Base-by-base conservation (phyloP, 37 sponge, comb jelly and placozoan genomes). In the Eunapius fragilis region DNA sequence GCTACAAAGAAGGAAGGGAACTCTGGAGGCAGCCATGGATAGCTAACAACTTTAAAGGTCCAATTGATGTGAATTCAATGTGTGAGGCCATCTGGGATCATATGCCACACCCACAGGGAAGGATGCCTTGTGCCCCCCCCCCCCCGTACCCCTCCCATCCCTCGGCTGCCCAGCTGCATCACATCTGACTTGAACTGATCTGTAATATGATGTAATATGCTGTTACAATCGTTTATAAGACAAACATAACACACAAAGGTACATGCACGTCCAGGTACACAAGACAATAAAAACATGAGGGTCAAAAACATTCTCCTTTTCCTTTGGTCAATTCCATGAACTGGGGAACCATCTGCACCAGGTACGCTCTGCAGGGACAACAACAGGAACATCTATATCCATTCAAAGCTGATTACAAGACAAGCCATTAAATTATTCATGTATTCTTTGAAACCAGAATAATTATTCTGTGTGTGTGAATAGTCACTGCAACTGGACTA, bases 261-360 rank as follows among this genome's bases (percentile, higher is more conserved):
- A 70, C 71, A 70, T 7, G 7, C 7, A 70, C 71, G 27, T 10
- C 3, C 5, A n/a, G 9, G 7, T 7, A 70, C 27, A 70, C 2
- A 28, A 27, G 25, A 4, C 27, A 28, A 3, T 11, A 5, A 32
- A 72, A 3, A 33, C 73, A 33, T 13, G 4, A 13, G 28, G 34
- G 45, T 49, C 71, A 86, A 27, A 93, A 79, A 30, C 74, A 93
- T 49, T 93, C 87, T 83, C 93, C 93, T 73, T 89, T 82, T 31
- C 69, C 49, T 72, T 86, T 74, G 17, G 90, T 89, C 48, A 93
- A 74, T 70, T 89, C 93, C 71, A 41, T 93, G 67, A 93, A 93
- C 25, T 89, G 34, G 10, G 79, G 81, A 23, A 74, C 72, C 13
- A 89, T 68, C 45, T 88, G 72, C 31, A 79, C 68, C 41, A 93